A percentile compares a stretch with the other conserved stretches of the same genome.
phyloP scores from a whole-genome alignment of 2,888 invertebrate species.

The Thecocarcelia acutangulata region DNA sequence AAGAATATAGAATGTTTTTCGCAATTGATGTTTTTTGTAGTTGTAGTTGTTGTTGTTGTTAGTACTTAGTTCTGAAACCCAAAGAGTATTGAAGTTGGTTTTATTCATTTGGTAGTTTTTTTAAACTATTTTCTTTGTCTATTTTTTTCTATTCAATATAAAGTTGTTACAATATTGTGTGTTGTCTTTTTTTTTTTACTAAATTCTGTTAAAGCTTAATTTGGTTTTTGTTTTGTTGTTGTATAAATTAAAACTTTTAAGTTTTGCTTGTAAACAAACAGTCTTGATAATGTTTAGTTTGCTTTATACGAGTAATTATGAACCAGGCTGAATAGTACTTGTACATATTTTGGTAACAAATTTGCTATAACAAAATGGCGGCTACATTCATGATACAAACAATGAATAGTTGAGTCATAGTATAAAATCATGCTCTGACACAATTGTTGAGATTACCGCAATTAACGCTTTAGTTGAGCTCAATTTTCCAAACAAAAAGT shows the following conservation, averaged over 20 bases:
- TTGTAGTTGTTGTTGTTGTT: constrained; percentile 16
- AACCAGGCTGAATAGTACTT: no score
- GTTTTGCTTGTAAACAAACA: no score
- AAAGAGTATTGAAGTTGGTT: constrained; percentile 43
- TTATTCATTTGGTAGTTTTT: not conserved
- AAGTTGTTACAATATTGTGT: constrained; percentile 46
- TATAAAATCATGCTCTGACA: no score
- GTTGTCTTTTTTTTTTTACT: constrained; percentile 21
- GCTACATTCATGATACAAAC: no score
- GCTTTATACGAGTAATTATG: no score
- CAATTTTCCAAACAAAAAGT: no score
- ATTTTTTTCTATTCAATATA: constrained; percentile 44
- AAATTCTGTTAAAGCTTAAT: constrained; percentile 65
- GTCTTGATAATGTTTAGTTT: no score
- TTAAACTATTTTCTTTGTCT: constrained; percentile 10
- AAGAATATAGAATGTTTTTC: not conserved
- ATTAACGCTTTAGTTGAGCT: no score
- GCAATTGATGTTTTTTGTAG: not conserved
- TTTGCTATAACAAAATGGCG: no score
- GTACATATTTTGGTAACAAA: no score
- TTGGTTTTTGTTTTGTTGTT: constrained; percentile 26
- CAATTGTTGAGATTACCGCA: no score
- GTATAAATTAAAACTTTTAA: constrained; percentile 22
- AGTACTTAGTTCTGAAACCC: constrained; percentile 57
- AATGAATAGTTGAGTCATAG: no score